Base-by-base conservation (phyloP, 2,888 invertebrate genomes). In the Aphidoletes aphidimyza region DNA sequence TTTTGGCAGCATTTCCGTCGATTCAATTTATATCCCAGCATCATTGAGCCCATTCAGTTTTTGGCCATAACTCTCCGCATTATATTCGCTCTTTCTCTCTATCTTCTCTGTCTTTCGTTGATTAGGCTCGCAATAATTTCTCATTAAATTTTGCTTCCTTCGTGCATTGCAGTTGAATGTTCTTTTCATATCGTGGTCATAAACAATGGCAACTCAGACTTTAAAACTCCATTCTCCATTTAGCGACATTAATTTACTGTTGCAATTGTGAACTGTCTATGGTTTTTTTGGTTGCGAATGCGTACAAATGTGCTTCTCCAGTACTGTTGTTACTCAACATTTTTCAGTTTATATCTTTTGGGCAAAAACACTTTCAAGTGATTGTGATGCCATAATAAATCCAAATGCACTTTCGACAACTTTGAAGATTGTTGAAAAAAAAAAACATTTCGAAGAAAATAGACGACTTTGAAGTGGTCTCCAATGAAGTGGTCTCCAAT, bases 101-200 rank as follows among this genome's bases (percentile, higher is more conserved):
- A n/a, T n/a, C n/a, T n/a, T n/a, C n/a, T n/a, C n/a, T n/a, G 9
- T 47, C 14, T 78, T 36, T 6, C 17, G 78, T 14, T 78, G 78
- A 54, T 54, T 54, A 19, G 78, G 36, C 78, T 34, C 78, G 36
- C 78, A 78, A 78, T 78, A 78, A 78, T 78, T 78, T 78, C 78
- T 78, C 78, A 78, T 78, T 78, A 36, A 78, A 6, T 34, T 30
- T 78, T 78, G 34, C 78, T 5, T 9, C 2, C 19, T 5, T 34
- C 22, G 3, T 36, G 19, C 14, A 17, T 78, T 34, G n/a, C n/a
- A n/a, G 47, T 78, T 78, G 3, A 14, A 78, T 9, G 8, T 34
- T 5, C 54, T 26, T 54, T 54, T 22, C 22, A 54, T 54, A 14
- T 54, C 26, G 54, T 54, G 54, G 26, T 54, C 54, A 54, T 54